Evolutionary conservation across 2,888 invertebrate genomes (phyloP), one percentile per base, ranked within the genome.

Genomic region (Xanthia icteritia): DNA sequence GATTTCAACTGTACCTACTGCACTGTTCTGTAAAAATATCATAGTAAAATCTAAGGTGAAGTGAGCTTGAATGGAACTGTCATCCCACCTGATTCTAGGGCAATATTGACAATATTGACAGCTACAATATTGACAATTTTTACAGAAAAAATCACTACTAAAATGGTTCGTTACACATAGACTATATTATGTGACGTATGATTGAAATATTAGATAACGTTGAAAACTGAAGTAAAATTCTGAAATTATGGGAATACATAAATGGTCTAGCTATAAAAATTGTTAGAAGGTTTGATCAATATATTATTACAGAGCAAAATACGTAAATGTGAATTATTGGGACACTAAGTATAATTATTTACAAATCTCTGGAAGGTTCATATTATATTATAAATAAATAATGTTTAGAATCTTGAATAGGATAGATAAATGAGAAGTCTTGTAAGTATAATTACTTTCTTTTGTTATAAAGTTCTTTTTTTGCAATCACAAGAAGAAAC

Each of bases 251-350:
- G 45, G 6, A 42, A 39, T 5, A 61, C 23, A 45, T 42, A 13
- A 23, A n/a, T 70, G 79, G 54, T 77, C 45, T 23, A 70, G 27
- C 77, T 70, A 63, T 45, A 23, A 13, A 0, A 11, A 15, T 17
- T 17, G 0, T 60, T 60, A 8, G 4, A 48, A 77, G 71, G 17
- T 36, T 79, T 70, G 79, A 79, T 70, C 70, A 77, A 77, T 45
- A 60, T 64, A 6, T 31, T 64, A 6, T 58, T 48, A 39, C 5
- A 54, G 27, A 48, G 0, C 3, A 67, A 39, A 66, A 20, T 56
- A 27, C 13, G 20, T 45, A 5, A 39, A 20, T 48, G 15, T 5
- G 0, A 36, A 17, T 23, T 45, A 8, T 9, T 45, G 23, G 1
- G 8, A 36, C 15, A 27, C 1, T 27, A n/a, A 60, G 3, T 27